These are phyloP conservation scores for Aptenodytes forsteri DNA, from an alignment of 2,113 vertebrate species.

Conservation along the genomic window DNA sequence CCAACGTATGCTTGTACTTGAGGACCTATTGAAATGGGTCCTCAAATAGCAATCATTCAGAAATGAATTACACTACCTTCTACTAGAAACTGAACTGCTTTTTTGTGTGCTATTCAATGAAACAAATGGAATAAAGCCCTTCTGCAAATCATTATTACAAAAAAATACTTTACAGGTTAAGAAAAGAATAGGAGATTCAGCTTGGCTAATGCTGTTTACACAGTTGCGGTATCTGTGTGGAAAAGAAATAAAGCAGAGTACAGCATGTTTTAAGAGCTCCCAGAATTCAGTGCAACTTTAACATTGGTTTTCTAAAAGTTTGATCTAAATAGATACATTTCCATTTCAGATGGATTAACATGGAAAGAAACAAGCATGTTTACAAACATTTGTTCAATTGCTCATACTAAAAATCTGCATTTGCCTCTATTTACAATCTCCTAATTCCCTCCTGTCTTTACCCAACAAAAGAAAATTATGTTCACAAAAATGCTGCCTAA, in stretches of 20 bases:
- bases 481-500: background rate
- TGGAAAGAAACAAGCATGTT: background rate
- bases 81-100: background rate
- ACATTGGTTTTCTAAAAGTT: background rate
- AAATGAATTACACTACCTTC: background rate
- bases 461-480: background rate
- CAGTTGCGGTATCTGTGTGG: background rate
- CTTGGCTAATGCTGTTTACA: background rate
- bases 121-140: background rate
- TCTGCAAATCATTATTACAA: background rate
- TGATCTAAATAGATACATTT: background rate
- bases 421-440: background rate
- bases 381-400: background rate
- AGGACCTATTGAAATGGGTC: background rate
- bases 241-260: background rate
- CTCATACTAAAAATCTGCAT: background rate
- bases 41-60: background rate
- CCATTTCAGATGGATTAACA: background rate
- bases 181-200: background rate
- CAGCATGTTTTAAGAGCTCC: background rate
- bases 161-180: background rate
- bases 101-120: background rate
- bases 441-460: background rate
- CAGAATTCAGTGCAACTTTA: background rate
- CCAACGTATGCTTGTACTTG: background rate